phyloP scores from a whole-genome alignment of 2,113 vertebrate species.

The Ariopsis seemanni region DNA sequence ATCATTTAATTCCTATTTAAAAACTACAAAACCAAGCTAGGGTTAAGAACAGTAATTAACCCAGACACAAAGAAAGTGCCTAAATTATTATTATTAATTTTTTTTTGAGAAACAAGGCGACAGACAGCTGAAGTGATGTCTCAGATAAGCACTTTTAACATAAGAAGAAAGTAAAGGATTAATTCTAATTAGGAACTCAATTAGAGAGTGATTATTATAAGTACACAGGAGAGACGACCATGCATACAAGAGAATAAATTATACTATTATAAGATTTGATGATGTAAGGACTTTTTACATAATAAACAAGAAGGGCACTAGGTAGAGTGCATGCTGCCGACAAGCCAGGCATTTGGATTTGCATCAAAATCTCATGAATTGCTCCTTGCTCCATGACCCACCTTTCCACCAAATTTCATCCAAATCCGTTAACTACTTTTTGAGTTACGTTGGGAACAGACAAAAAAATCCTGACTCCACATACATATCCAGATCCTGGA shows the following conservation, averaged over 20 bases:
- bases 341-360: too few relatives aligned
- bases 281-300: not conserved
- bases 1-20: not conserved
- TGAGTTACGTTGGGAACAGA: too few relatives aligned
- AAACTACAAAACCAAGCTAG: not conserved
- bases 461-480: too few relatives aligned
- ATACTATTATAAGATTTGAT: not conserved
- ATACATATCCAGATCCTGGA: too few relatives aligned
- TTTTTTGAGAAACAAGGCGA: constrained; percentile 30
- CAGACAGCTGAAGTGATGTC: constrained; percentile 52
- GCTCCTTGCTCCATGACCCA: too few relatives aligned
- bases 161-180: constrained; percentile 45
- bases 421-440: too few relatives aligned
- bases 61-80: constrained; percentile 18
- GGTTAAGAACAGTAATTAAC: constrained; percentile 11
- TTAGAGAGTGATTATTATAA: constrained; percentile 44
- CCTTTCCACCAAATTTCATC: too few relatives aligned
- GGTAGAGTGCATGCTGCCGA: too few relatives aligned
- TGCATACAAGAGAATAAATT: constrained; percentile 17
- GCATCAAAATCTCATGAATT: too few relatives aligned
- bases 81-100: constrained; percentile 28
- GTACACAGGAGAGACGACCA: not conserved
- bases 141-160: constrained; percentile 54
- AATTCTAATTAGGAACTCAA: constrained; percentile 49
- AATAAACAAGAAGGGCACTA: not conserved